Base-by-base conservation (phyloP, 2,888 invertebrate species). In the Cosmia pyralina region DNA sequence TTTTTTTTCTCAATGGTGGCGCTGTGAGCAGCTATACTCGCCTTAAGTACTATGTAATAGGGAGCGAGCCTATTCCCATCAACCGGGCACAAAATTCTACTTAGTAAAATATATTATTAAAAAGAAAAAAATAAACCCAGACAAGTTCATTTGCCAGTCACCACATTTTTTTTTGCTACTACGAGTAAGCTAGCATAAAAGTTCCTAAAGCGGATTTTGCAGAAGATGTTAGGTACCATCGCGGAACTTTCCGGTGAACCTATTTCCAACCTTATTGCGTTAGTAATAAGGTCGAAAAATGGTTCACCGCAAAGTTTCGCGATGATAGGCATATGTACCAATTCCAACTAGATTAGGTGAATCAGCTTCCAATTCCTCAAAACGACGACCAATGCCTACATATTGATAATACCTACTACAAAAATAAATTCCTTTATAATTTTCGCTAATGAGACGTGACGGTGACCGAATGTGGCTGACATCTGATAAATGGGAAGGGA, bases 381-480 rank as follows among this genome's bases (percentile, higher is more conserved):
- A 69, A 63, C 15, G 22, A 22, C 44, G 19, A n/a, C 6, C 48
- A 46, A 34, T 41, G 69, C 57, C 64, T 15, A 44, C 60, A 28
- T 34, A n/a, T n/a, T n/a, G n/a, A n/a, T n/a, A n/a, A n/a, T n/a
- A 46, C 41, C n/a, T 58, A 59, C 70, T 64, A 64, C 46, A 77
- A 83, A 77, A 87, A 79, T 79, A 80, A 22, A 79, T 74, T 70
- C 72, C 81, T 88, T 85, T 84, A 84, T 87, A 85, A 87, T 85
- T 84, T 85, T 82, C 68, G 67, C 81, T 89, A 91, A 92, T 89
- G 88, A 88, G 84, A 87, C 88, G 90, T 92, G 93, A 93, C 93
- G 92, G 88, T 89, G 89, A 88, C 88, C 89, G 89, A 90, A 89
- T 87, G 71, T 59, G 88, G 88, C 88, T 79, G 88, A 88, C 89